Base-by-base conservation (phyloP, 2,888 invertebrate genomes). In the Cantharis rustica region DNA sequence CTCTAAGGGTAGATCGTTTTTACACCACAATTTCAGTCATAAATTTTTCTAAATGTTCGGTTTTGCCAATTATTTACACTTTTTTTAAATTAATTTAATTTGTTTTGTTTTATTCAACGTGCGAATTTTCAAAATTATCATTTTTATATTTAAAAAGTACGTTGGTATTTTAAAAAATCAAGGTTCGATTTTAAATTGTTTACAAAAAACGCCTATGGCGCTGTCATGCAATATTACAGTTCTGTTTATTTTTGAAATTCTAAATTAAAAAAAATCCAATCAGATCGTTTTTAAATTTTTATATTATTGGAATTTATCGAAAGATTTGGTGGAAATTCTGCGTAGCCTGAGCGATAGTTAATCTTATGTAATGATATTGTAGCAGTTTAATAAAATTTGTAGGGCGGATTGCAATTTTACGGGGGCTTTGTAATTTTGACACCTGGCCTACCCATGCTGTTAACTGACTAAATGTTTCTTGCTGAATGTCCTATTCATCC, bases 391-490 rank as follows among this genome's bases (percentile, higher is more conserved):
- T 74, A 71, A 77, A 78, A 80, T 76, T 79, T 76, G 78, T 83
- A 83, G 84, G 86, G 86, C 86, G 86, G 85, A 82, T 82, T 84
- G 82, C 81, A 84, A 85, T 86, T 86, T 84, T 83, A 86, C 84
- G 86, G 84, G 82, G 83, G 83, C 85, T 86, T 87, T 86, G 86
- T 85, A 80, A 78, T 74, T 64, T 80, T 85, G 87, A 88, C 88
- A 88, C 88, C 88, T 88, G 88, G 87, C 86, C 86, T 84, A 83
- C 87, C 88, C 88, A 86, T 84, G 84, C 85, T 85, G 84, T 87
- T 86, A 86, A 84, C 85, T 84, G 83, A 76, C 75, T 80, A 79
- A 82, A 83, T 83, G 82, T 80, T 77, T 73, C 78, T 77, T 75
- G 80, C 78, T 78, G 79, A 77, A 73, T 80, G 72, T 80, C 78